These are phyloP conservation scores for Grapholita molesta DNA, from an alignment of 1,140 invertebrate genomes.

Conservation along the genomic window DNA sequence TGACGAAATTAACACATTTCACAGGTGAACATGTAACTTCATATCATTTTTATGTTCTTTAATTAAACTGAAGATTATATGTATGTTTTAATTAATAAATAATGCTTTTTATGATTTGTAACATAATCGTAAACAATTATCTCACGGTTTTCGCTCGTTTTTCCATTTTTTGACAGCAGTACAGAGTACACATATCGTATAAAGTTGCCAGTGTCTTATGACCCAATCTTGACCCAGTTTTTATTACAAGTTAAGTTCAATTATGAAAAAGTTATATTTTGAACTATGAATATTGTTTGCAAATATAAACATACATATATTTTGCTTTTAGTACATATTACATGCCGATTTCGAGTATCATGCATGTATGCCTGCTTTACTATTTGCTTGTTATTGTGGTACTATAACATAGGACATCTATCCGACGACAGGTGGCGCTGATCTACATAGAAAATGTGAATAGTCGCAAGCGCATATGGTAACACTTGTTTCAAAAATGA, in stretches of 20 bases:
- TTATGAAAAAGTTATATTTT: too few relatives aligned
- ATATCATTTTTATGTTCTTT: background rate
- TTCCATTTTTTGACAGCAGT: background rate
- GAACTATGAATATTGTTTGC: too few relatives aligned
- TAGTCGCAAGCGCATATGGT: background rate
- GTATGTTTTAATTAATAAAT: background rate
- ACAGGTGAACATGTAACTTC: background rate
- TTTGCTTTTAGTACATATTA: too few relatives aligned
- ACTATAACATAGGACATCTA: background rate
- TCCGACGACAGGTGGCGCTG: background rate
- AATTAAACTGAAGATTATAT: background rate
- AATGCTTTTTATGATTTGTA: background rate
- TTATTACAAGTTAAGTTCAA: too few relatives aligned
- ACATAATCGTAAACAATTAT: slow-evolving; percentile 1
- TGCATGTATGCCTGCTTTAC: background rate
- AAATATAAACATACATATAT: too few relatives aligned
- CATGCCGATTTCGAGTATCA: background rate
- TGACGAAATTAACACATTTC: slow-evolving; percentile 21
- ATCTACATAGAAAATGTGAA: background rate
- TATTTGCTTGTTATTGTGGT: background rate
- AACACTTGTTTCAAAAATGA: slow-evolving; percentile 1
- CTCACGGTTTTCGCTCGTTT: slow-evolving; percentile 12
- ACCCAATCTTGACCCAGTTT: background rate
- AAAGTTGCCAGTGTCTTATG: background rate
- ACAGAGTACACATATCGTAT: background rate